These are phyloP conservation scores for Hippocampus kuda DNA, from an alignment of 2,797 vertebrate genomes.

Conservation along the genomic window DNA sequence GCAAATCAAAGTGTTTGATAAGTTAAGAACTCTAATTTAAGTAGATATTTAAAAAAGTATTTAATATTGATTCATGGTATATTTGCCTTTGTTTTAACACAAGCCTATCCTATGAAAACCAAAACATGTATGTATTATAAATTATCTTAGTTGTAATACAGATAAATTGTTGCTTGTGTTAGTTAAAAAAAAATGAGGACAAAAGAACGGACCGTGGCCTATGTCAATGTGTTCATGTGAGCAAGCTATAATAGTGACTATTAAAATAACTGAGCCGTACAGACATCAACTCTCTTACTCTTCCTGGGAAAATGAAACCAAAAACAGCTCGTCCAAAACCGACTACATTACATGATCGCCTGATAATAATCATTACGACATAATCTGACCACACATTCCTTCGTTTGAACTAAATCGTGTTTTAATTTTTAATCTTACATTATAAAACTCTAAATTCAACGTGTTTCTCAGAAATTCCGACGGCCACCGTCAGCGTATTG, in stretches of 20 bases:
- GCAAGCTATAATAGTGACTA: neutral
- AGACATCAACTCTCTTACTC: neutral
- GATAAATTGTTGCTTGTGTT: no score
- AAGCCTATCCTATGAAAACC: no score
- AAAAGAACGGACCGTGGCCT: no score
- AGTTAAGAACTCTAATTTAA: no score
- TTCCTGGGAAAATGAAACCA: conserved; percentile 1
- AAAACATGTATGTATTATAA: no score
- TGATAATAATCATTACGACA: neutral
- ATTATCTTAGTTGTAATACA: no score
- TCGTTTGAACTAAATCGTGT: neutral
- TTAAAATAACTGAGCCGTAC: neutral
- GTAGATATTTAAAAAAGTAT: no score
- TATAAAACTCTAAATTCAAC: neutral
- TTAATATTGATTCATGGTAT: no score
- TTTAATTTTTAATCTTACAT: neutral
- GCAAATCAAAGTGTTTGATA: no score
- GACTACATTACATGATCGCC: neutral
- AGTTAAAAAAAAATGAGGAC: no score
- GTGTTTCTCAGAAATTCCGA: conserved; percentile 5
- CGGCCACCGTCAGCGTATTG: conserved; percentile 37
- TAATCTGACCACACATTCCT: neutral
- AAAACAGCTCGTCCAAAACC: neutral
- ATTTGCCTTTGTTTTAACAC: no score
- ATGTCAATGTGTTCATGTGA: no score